phyloP scores from a whole-genome alignment of 2,888 invertebrate genomes.

The Ectobius pallidus region DNA sequence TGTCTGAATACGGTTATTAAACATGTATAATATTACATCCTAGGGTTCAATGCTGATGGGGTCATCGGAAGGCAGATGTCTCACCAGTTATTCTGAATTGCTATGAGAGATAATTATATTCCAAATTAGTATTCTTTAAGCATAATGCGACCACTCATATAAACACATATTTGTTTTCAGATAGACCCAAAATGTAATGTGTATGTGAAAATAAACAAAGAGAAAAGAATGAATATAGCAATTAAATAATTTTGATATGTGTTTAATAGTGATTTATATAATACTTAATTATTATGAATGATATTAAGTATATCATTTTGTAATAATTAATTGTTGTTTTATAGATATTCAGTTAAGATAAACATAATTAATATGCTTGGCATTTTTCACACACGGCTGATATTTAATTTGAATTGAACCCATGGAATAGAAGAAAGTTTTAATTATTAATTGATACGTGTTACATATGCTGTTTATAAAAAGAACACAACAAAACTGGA shows the following conservation, averaged over 20 bases:
- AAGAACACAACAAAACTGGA: slow-evolving; percentile 34
- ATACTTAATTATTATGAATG: slow-evolving; percentile 2
- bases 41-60: slow-evolving; percentile 23
- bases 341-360: too few species aligned
- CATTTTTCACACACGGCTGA: background rate
- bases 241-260: too few species aligned
- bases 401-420: slow-evolving; percentile 24
- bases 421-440: slow-evolving; percentile 18
- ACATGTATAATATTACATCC: slow-evolving; percentile 24
- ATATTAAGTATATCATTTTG: slow-evolving; percentile 5
- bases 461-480: slow-evolving; percentile 27
- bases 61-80: slow-evolving; percentile 1
- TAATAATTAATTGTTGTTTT: background rate
- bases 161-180: too few species aligned
- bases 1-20: slow-evolving; percentile 23
- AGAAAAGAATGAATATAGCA: too few species aligned
- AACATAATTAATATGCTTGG: too few species aligned
- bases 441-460: slow-evolving; percentile 20
- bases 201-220: too few species aligned
- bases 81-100: too few species aligned
- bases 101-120: too few species aligned
- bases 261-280: too few species aligned
- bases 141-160: too few species aligned
- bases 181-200: too few species aligned
- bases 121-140: too few species aligned